phyloP scores from a whole-genome alignment of 2,797 vertebrate species.

The Trichosurus vulpecula region DNA sequence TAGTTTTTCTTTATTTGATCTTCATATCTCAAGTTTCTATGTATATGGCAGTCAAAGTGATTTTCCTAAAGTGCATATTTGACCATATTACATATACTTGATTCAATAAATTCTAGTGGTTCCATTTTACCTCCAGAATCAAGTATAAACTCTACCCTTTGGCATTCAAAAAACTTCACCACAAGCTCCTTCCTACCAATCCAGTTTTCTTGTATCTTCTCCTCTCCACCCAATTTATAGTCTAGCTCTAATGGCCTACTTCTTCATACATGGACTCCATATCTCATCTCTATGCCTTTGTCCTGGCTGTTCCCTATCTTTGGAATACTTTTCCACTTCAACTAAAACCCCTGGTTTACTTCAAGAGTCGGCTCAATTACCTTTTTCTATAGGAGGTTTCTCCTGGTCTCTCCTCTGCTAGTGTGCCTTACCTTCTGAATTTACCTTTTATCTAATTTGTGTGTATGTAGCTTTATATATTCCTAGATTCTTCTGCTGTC shows the following conservation, averaged over 20 bases:
- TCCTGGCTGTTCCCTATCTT: neutral
- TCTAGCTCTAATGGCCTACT: neutral
- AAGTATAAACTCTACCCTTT: neutral
- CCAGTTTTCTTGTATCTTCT: neutral
- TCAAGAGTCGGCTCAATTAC: neutral
- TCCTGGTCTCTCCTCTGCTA: neutral
- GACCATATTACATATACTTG: neutral
- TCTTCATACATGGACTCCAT: neutral
- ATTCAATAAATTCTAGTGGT: neutral
- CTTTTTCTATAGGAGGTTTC: neutral
- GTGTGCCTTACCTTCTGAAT: neutral
- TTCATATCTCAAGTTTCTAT: neutral
- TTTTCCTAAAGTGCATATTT: neutral
- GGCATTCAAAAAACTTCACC: neutral
- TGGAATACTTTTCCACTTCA: neutral
- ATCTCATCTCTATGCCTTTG: neutral
- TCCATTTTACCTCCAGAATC: neutral
- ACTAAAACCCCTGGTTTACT: neutral
- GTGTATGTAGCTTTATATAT: neutral
- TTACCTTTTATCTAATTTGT: neutral
- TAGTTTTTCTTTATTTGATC: neutral
- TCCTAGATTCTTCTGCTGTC: neutral
- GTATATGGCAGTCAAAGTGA: neutral
- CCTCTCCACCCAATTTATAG: neutral
- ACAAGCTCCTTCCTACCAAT: neutral